A percentile compares a stretch with the other conserved stretches of the same genome.
These are phyloP conservation scores for Chymomyza amoena DNA, from an alignment of 2,888 invertebrate species.

Conservation along the genomic window DNA sequence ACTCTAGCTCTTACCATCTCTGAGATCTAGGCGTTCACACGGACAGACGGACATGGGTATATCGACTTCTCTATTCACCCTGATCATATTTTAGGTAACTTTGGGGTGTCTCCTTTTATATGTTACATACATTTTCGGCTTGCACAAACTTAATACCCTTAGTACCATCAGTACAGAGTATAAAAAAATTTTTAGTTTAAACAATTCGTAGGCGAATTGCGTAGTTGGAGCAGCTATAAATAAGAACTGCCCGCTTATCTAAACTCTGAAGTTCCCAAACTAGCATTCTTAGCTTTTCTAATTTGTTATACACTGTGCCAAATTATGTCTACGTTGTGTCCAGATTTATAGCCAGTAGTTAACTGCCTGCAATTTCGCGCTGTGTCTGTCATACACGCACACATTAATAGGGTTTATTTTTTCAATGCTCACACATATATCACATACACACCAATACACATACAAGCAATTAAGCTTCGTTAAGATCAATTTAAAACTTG, in stretches of 20 bases:
- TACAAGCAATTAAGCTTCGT: conserved; percentile 77
- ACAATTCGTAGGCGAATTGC: no score
- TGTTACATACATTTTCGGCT: no score
- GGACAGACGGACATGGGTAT: no score
- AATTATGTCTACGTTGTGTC: not conserved
- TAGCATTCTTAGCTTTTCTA: not conserved
- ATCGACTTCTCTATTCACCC: no score
- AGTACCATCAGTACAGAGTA: no score
- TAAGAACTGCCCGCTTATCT: not conserved
- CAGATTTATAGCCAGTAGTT: not conserved
- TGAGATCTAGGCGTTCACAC: no score
- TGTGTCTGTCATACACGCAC: conserved; percentile 27
- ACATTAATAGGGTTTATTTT: conserved; percentile 6
- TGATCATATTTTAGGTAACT: no score
- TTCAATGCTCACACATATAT: conserved; percentile 25
- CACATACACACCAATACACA: conserved; percentile 62
- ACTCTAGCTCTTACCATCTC: no score
- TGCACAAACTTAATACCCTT: no score
- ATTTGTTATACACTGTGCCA: not conserved
- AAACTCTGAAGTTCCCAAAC: not conserved
- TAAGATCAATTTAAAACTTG: conserved; percentile 78
- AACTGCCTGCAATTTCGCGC: conserved; percentile 13
- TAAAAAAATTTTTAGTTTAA: no score
- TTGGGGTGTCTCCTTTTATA: no score
- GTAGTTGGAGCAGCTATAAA: not conserved